These are phyloP conservation scores for Paramormyrops hopkinsi DNA, from an alignment of 2,797 vertebrate species.

Conservation along the genomic window DNA sequence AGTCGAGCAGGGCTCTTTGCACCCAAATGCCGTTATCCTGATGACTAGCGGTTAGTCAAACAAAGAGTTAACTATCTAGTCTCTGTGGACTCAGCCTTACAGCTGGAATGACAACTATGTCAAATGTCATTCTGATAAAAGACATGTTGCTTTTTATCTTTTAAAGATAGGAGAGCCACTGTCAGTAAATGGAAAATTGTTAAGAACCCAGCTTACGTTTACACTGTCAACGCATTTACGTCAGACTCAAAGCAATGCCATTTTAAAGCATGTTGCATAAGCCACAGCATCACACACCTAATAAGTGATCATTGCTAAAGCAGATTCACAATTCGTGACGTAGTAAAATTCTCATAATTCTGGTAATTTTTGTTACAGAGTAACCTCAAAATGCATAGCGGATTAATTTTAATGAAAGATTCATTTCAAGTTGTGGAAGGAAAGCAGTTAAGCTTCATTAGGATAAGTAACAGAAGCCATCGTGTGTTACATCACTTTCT, in stretches of 20 bases:
- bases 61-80: slow-evolving; percentile 23
- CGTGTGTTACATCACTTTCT: background rate
- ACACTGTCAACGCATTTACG: background rate
- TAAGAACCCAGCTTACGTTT: background rate
- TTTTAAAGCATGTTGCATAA: background rate
- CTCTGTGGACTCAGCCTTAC: background rate
- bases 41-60: background rate
- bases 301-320: background rate
- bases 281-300: background rate
- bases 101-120: slow-evolving; percentile 30
- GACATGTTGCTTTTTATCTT: slow-evolving; percentile 28
- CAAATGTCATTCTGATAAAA: slow-evolving; percentile 28
- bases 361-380: background rate
- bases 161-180: slow-evolving; percentile 10
- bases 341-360: background rate
- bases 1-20: slow-evolving; percentile 3
- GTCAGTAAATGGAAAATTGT: slow-evolving; percentile 18
- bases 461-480: background rate
- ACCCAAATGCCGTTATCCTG: background rate
- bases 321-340: background rate
- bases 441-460: background rate
- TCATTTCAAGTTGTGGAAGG: background rate
- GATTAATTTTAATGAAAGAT: background rate
- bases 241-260: background rate
- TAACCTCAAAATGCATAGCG: background rate